These are phyloP conservation scores for Melipona quadrifasciata DNA, from an alignment of 1,140 invertebrate genomes.

Conservation along the genomic window DNA sequence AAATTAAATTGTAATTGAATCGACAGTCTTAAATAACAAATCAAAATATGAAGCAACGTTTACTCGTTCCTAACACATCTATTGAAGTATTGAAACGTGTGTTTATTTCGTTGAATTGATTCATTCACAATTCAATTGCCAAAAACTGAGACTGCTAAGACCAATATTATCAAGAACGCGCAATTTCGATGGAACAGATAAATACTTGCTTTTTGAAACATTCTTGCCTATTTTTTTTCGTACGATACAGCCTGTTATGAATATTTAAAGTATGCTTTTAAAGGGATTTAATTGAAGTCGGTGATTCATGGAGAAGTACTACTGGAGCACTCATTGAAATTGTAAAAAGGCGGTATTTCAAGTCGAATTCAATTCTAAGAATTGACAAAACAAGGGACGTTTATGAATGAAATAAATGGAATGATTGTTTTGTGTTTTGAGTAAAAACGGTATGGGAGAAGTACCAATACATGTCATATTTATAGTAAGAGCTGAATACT, in stretches of 20 bases:
- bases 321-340: conserved; percentile 16
- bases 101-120: background rate
- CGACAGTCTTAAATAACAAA: background rate
- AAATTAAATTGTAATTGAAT: background rate
- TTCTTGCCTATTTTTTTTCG: conserved; percentile 18
- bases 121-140: background rate
- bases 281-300: conserved; percentile 14
- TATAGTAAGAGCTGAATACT: background rate
- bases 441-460: background rate
- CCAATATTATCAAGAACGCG: background rate
- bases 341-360: conserved; percentile 20
- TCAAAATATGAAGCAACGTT: background rate
- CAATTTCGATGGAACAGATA: conserved; percentile 2
- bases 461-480: background rate
- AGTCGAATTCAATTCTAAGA: conserved; percentile 8
- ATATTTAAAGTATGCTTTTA: conserved; percentile 14
- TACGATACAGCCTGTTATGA: background rate
- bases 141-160: background rate
- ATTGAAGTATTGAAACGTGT: background rate
- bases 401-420: background rate
- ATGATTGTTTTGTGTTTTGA: background rate
- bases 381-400: background rate
- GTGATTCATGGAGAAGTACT: background rate
- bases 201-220: background rate
- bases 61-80: background rate